A percentile compares a stretch with the other conserved stretches of the same genome.
phyloP scores from a whole-genome alignment of 2,113 vertebrate species.

The Heliornis fulica region DNA sequence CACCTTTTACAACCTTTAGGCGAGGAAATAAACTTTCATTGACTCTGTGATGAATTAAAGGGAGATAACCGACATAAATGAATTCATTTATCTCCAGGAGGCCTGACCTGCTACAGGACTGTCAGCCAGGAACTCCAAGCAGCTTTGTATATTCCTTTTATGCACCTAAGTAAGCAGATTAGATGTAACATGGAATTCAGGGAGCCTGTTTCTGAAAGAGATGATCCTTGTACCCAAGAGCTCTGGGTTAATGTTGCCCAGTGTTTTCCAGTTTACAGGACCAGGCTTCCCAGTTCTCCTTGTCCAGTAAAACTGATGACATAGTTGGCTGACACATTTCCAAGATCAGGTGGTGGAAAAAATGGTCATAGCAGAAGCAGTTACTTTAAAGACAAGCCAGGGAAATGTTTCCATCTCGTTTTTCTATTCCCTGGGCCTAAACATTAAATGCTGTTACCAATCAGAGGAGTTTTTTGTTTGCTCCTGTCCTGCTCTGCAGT shows the following conservation, averaged over 20 bases:
- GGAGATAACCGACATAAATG: neutral
- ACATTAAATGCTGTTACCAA: neutral
- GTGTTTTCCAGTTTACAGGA: neutral
- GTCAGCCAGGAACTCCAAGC: neutral
- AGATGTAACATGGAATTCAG: neutral
- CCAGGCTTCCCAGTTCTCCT: neutral
- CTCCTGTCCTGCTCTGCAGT: neutral
- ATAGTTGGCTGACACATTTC: neutral
- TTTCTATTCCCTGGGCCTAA: neutral
- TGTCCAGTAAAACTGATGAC: neutral
- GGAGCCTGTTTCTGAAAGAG: neutral
- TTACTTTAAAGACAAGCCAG: neutral
- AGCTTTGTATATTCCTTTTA: neutral
- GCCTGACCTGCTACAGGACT: neutral
- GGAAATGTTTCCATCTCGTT: neutral
- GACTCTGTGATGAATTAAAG: neutral
- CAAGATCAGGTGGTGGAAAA: slow-evolving; percentile 9
- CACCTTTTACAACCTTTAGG: neutral
- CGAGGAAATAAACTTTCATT: neutral
- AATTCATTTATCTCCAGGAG: neutral
- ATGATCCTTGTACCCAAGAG: neutral
- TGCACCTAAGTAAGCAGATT: neutral
- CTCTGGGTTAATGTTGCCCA: neutral
- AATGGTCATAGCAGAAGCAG: neutral
- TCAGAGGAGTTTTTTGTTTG: neutral